A percentile compares a stretch with the other conserved stretches of the same genome.
These are phyloP conservation scores for Plestiodon gilberti DNA, from an alignment of 2,113 vertebrate species.

Conservation along the genomic window DNA sequence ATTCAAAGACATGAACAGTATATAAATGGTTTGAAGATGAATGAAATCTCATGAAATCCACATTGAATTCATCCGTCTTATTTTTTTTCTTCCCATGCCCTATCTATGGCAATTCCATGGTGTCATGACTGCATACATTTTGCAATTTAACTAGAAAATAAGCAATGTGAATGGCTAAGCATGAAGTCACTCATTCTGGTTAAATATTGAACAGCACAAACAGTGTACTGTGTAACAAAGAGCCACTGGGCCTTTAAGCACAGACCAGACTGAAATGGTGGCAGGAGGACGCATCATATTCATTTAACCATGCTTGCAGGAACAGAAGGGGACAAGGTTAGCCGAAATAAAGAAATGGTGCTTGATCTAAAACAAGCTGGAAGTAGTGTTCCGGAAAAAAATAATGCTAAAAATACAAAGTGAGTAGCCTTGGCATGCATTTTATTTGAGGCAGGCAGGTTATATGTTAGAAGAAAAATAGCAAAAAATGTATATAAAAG, in stretches of 20 bases:
- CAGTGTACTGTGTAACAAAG: conserved; percentile 67
- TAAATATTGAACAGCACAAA: conserved; percentile 68
- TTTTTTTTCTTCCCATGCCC: conserved; percentile 72
- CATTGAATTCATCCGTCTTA: conserved; percentile 76
- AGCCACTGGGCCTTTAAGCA: conserved; percentile 71
- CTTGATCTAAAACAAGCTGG: conserved; percentile 78
- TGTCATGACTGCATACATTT: conserved; percentile 77
- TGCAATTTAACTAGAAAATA: conserved; percentile 70
- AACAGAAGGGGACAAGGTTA: conserved; percentile 73
- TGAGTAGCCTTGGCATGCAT: conserved; percentile 93
- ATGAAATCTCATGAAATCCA: conserved; percentile 91
- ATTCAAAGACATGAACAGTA: conserved; percentile 73
- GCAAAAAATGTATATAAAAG: conserved; percentile 73
- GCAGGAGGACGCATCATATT: conserved; percentile 73
- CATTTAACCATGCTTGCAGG: conserved; percentile 90
- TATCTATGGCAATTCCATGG: conserved; percentile 75
- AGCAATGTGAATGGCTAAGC: conserved; percentile 71
- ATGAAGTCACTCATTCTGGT: conserved; percentile 62
- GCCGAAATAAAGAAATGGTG: conserved; percentile 74
- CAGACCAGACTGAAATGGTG: conserved; percentile 64
- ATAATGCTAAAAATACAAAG: conserved; percentile 74
- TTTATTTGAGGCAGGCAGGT: conserved; percentile 81
- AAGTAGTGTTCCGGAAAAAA: conserved; percentile 62
- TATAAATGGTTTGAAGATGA: conserved; percentile 81
- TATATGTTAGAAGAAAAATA: conserved; percentile 79